Evolutionary conservation across 2,797 vertebrate species (phyloP).

Genomic region (Eidolon dupreanum): DNA sequence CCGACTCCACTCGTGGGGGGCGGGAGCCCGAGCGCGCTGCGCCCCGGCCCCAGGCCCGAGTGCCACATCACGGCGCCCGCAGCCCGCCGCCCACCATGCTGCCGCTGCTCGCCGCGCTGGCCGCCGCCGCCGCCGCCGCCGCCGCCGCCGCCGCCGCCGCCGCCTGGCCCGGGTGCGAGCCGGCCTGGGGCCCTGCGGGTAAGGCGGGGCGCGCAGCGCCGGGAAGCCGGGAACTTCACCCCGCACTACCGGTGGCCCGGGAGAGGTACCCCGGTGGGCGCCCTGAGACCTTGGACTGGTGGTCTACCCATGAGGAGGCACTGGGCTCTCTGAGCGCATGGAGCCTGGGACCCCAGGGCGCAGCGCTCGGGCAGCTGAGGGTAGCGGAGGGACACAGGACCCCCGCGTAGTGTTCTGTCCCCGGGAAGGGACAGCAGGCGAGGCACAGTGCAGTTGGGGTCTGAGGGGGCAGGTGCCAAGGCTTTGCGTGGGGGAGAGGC

Average conservation of each 20-base stretch:
- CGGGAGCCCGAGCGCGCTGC: not conserved
- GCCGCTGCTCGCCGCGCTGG: constrained; percentile 75
- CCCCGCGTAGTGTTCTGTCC: rapidly evolving
- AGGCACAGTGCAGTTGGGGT: too few relatives aligned
- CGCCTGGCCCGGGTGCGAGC: constrained; percentile 83
- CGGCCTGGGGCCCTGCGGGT: constrained; percentile 88
- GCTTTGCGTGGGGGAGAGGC: not conserved
- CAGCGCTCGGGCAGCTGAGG: rapidly evolving
- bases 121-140: too few relatives aligned
- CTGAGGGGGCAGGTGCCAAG: not conserved
- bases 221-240: not conserved
- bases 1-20: constrained; percentile 61
- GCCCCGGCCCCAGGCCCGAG: constrained; percentile 27
- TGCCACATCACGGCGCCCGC: constrained; percentile 85
- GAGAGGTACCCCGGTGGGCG: not conserved
- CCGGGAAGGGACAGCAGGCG: rapidly evolving
- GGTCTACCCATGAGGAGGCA: not conserved
- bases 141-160: not conserved
- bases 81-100: constrained; percentile 78
- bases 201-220: constrained; percentile 78
- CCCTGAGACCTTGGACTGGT: not conserved
- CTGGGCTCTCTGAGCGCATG: rapidly evolving
- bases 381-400: rapidly evolving
- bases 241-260: rapidly evolving
- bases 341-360: not conserved